Evolutionary conservation across 2,888 invertebrate species (phyloP), one percentile per base, ranked within the genome.

Genomic region (Timema cristinae): DNA sequence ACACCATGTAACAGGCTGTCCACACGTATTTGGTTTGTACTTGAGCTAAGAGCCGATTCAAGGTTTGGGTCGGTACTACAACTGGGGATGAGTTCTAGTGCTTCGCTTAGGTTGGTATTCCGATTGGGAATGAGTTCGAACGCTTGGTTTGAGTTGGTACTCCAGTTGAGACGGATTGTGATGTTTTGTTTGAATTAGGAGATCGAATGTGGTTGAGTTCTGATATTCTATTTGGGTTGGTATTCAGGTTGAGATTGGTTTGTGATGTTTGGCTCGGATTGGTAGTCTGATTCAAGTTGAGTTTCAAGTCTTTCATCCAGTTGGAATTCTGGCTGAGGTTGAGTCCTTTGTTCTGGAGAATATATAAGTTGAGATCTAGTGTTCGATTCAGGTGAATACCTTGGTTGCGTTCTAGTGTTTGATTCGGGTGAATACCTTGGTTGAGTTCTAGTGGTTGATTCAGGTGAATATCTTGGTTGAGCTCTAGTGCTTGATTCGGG

Each of bases 311-410:
- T 32, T 32, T 32, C 32, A 32, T 32, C 32, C 32, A 32, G 32
- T 32, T 32, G 32, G 32, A 32, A 59, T 59, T 59, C 59, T 59
- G 13, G 59, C 59, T 59, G 59, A n/a, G 59, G 59, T 13, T 59
- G 59, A 16, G 32, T 15, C 32, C 59, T 59, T 59, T 59, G 59
- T 59, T 59, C 16, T 6, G 16, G 16, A n/a, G 59, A 32, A 32
- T 59, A 59, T 15, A 32, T 2, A 32, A 4, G 32, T 32, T 32
- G 32, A 32, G 32, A 32, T 32, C 32, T 32, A 32, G 32, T 63
- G 32, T 6, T 63, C n/a, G 63, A 63, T 16, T 47, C 63, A 7
- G n/a, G 16, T 63, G 47, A 7, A 48, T 63, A 48, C 32, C 32
- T 15, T 63, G 63, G 54, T 13, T n/a, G n/a, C n/a, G n/a, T 54